Base-by-base conservation (phyloP, 2,797 vertebrate genomes). In the Acomys russatus region DNA sequence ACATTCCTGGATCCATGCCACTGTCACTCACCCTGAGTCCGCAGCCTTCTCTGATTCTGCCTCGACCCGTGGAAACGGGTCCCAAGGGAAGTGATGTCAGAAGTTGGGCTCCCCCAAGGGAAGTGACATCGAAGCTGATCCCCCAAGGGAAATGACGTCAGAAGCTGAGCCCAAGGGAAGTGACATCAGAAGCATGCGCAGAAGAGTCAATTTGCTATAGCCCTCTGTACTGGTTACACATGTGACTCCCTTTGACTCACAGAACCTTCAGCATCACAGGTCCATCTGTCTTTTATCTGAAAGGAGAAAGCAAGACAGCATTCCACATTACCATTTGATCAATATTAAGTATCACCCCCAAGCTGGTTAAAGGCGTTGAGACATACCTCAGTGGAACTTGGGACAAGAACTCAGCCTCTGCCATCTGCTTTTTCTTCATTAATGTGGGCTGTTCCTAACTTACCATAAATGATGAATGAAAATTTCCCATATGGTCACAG, bases 311-410 rank as follows among this genome's bases (percentile, higher is more conserved):
- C 59, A 61, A 28, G 68, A 79, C 15, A 82, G 22, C n/a, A 38
- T 82, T 94, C 95, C 84, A 87, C 71, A 54, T 28, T 9, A 35
- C 92, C 33, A 12, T 73, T 70, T 79, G 38, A 51, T n/a, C 54
- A 28, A 63, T 63, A 33, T 11, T 93, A 74, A 90, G 28, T 82
- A 68, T 0, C n/a, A 23, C 89, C 30, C 11, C 85, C 56, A 76
- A 88, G 70, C 44, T 74, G n/a, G 66, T 82, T 77, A 49, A 87
- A 88, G 76, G 35, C 90, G 61, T 8, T 68, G 86, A 83, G 22
- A 68, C 74, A 51, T 4, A 18, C 15, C 2, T 83, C 80, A 10
- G 1, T 7, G 74, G 80, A 63, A 20, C 33, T 92, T 66, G 35
- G 63, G 59, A 23, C 51, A 28, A 66, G 59, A 28, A 30, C 33